Base-by-base conservation (phyloP, 2,797 vertebrate species). In the Microhierax caerulescens region DNA sequence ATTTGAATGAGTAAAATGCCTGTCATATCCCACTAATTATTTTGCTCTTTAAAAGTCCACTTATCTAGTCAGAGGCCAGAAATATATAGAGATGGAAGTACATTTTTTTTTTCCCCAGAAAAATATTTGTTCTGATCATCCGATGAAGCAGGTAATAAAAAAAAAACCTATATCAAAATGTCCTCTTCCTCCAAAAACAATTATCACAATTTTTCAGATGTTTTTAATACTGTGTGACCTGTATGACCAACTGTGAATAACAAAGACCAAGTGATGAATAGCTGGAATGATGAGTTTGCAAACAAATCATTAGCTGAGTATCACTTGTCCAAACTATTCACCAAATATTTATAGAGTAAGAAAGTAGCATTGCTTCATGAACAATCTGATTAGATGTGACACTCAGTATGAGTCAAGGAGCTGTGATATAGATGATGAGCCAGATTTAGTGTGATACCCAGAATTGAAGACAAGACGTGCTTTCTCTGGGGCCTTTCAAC, bases 291-390 rank as follows among this genome's bases (percentile, higher is more conserved):
- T 88, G 84, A 90, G 88, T 93, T 96, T 95, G 90, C 90, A 95
- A 94, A 94, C 90, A 95, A 88, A 94, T 94, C 88, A 85, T 95
- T 77, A 90, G 51, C 85, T 94, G 88, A 94, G 45, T 87, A 94
- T 80, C 90, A 95, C 85, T 96, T 95, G 88, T 92, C 64, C 90
- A 89, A 89, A 89, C 45, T 89, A 80, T 94, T 95, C 92, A 80
- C 85, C 74, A 92, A 96, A 96, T 93, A 96, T 95, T 96, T 96
- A 79, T 80, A 82, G 83, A 95, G 68, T 43, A 94, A 85, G 83
- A 85, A 94, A 87, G 88, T 7, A 89, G 48, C 32, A 19, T 65
- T 91, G 70, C 91, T 88, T 92, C 90, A 86, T 70, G 80, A 88
- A 37, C n/a, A 41, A 22, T 74, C 47, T 90, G 67, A 88, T 90